phyloP scores from a whole-genome alignment of 2,797 vertebrate genomes.

The Sebastolobus alascanus region DNA sequence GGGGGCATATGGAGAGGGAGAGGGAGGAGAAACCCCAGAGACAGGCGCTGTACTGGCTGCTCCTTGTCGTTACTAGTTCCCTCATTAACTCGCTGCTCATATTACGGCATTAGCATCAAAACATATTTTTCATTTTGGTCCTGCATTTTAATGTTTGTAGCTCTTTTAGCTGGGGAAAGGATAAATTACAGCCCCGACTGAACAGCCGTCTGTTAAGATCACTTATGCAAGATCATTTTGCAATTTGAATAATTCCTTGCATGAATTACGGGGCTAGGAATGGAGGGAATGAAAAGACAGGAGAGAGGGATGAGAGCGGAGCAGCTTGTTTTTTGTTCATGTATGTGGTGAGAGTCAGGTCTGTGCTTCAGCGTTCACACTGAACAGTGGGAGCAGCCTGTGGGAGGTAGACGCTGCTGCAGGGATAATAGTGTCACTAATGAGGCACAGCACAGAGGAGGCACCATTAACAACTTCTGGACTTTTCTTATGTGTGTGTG shows the following conservation, averaged over 20 bases:
- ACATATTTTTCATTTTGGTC: constrained; percentile 22
- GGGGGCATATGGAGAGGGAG: constrained; percentile 19
- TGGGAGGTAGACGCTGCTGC: constrained; percentile 34
- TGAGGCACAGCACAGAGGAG: constrained; percentile 42
- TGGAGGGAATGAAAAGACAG: neutral
- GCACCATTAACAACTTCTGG: constrained; percentile 31
- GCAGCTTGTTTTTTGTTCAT: constrained; percentile 16
- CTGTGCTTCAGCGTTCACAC: neutral
- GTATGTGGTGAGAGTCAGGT: constrained; percentile 3
- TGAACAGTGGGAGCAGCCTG: constrained; percentile 26
- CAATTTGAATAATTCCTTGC: constrained; percentile 7
- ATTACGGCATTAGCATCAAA: neutral
- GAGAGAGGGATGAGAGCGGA: neutral
- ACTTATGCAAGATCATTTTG: constrained; percentile 26
- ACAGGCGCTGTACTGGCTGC: neutral
- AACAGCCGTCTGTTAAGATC: constrained; percentile 27
- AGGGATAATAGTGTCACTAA: constrained; percentile 47
- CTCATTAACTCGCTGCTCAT: constrained; percentile 20
- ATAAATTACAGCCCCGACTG: constrained; percentile 14
- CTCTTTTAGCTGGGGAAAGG: constrained; percentile 2
- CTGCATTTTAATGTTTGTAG: constrained; percentile 25
- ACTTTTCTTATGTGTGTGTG: constrained; percentile 2
- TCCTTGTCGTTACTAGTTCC: neutral
- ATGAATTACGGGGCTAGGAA: neutral
- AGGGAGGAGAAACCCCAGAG: constrained; percentile 12